Evolutionary conservation across 2,888 invertebrate species (phyloP).

Genomic region (Julus scandinavius): DNA sequence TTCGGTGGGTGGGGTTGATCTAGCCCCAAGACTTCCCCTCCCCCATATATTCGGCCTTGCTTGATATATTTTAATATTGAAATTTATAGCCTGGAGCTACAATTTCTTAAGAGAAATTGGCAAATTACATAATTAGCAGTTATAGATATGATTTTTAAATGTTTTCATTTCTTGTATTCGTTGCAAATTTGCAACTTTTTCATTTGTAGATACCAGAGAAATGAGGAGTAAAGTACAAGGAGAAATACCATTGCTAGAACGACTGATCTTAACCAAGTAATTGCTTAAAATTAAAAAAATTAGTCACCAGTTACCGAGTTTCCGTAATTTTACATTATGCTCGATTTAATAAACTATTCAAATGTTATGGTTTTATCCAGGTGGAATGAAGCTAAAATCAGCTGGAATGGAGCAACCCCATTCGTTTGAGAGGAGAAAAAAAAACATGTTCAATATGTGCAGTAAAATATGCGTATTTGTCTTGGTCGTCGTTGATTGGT

Average conservation of each 20-base stretch:
- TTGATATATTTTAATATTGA: too few relatives aligned
- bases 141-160: too few relatives aligned
- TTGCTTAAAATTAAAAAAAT: slow-evolving; percentile 44
- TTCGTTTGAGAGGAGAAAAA: slow-evolving; percentile 53
- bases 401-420: slow-evolving; percentile 65
- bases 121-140: background rate
- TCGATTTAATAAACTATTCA: background rate
- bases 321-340: background rate
- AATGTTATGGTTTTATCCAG: slow-evolving; percentile 52
- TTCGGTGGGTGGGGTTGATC: too few relatives aligned
- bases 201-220: slow-evolving; percentile 52
- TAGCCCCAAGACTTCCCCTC: too few relatives aligned
- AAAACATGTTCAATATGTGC: background rate
- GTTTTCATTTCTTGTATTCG: too few relatives aligned
- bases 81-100: too few relatives aligned
- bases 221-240: slow-evolving; percentile 35
- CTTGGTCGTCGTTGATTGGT: background rate
- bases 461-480: background rate
- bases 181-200: background rate
- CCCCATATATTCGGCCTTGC: too few relatives aligned
- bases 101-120: too few relatives aligned
- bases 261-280: slow-evolving; percentile 56
- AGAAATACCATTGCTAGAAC: slow-evolving; percentile 54
- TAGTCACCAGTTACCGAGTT: background rate
- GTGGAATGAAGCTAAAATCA: slow-evolving; percentile 64